Base-by-base conservation (phyloP, 2,888 invertebrate species). In the Protodeltote pygarga region DNA sequence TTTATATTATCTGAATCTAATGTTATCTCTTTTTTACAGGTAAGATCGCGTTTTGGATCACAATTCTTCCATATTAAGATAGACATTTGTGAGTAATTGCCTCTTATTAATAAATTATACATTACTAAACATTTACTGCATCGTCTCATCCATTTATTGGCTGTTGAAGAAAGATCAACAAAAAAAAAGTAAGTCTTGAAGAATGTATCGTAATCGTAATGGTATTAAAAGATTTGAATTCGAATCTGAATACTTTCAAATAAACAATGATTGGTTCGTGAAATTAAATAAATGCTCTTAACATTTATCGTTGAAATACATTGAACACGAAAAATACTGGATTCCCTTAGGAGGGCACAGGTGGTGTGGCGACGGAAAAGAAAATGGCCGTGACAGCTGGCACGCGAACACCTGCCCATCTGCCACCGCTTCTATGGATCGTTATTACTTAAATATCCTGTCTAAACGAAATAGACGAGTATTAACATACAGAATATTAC, bases 341-440 rank as follows among this genome's bases (percentile, higher is more conserved):
- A 40, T 48, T 41, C 45, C 31, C 38, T 39, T 28, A 32, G 20
- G 45, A 24, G 10, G 37, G 39, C 53, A 68, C 72, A 73, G 71
- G 71, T 75, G 75, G 47, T 46, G 59, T 53, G 65, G 63, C 58
- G 48, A 40, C 52, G 49, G 65, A 66, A 68, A 53, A 53, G 69
- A 66, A 66, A 71, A 70, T 65, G 61, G 46, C 40, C 41, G 45
- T 66, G 81, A 75, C 85, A 84, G 82, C 78, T 83, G 81, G 81
- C 77, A 75, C 72, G 72, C 75, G 78, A 64, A 50, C 86, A 85
- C 84, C 85, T 87, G 87, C 77, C 71, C 79, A 76, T 80, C 79
- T 81, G 82, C 73, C 68, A 44, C 37, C 53, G 57, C 47, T 54
- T 48, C 54, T 50, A 48, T 51, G 42, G 34, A 27, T 55, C 41